A percentile compares a stretch with the other conserved stretches of the same genome.
These are phyloP conservation scores for Cistogaster globosa DNA, from an alignment of 2,888 invertebrate species.

Conservation along the genomic window DNA sequence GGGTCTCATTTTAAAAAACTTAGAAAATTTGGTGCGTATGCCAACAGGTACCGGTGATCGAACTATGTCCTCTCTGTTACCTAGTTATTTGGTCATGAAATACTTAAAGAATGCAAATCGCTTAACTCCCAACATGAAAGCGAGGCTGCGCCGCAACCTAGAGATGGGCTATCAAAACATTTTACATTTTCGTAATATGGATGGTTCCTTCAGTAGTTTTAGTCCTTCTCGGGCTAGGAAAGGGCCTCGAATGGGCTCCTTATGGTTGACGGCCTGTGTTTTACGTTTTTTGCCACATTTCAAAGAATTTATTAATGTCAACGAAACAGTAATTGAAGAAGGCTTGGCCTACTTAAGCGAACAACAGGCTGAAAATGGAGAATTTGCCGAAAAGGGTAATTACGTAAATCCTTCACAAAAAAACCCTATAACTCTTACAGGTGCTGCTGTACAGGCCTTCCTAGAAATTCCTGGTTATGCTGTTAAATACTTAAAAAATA, in stretches of 20 bases:
- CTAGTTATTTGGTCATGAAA: slow-evolving; percentile 82
- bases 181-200: slow-evolving; percentile 90
- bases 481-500: slow-evolving; percentile 81
- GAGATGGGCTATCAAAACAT: too few relatives aligned
- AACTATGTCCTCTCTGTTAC: slow-evolving; percentile 88
- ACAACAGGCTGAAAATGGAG: slow-evolving; percentile 89
- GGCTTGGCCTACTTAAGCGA: slow-evolving; percentile 75
- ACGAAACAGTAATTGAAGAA: too few relatives aligned
- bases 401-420: slow-evolving; percentile 87
- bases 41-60: slow-evolving; percentile 90
- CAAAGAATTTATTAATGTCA: slow-evolving; percentile 84
- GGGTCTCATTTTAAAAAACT: too few relatives aligned
- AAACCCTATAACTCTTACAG: slow-evolving; percentile 80
- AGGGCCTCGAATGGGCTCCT: slow-evolving; percentile 85
- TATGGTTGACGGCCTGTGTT: slow-evolving; percentile 93
- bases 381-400: slow-evolving; percentile 90
- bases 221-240: slow-evolving; percentile 84
- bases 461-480: slow-evolving; percentile 84
- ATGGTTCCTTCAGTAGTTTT: slow-evolving; percentile 96
- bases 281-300: slow-evolving; percentile 89
- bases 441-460: slow-evolving; percentile 88
- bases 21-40: slow-evolving; percentile 78
- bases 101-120: too few relatives aligned
- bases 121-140: too few relatives aligned
- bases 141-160: too few relatives aligned